Percentiles rank a stretch among this genome's conserved stretches.
Evolutionary conservation across 2,113 vertebrate species (phyloP).

Genomic region (Mus musculus): DNA sequence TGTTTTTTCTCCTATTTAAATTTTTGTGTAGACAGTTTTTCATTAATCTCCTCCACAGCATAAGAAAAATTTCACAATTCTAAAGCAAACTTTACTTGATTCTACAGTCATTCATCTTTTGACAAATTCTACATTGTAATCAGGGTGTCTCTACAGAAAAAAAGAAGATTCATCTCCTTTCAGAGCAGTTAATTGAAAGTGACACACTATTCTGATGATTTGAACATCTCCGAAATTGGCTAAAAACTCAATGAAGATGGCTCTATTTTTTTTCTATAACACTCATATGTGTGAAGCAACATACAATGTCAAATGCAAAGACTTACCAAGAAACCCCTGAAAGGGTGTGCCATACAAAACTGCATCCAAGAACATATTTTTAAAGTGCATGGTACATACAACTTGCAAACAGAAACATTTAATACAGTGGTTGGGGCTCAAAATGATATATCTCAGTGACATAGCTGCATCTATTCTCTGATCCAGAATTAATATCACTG

Average conservation of each 20-base stretch:
- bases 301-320: background rate
- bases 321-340: conserved; percentile 47
- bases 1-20: conserved; percentile 53
- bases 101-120: conserved; percentile 79
- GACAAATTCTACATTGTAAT: conserved; percentile 71
- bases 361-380: background rate
- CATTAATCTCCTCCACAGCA: conserved; percentile 73
- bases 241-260: conserved; percentile 60
- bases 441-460: background rate
- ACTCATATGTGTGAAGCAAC: conserved; percentile 43
- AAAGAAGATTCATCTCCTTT: conserved; percentile 71
- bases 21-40: conserved; percentile 76
- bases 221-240: conserved; percentile 62
- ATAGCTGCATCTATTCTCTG: background rate
- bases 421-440: background rate
- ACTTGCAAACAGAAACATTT: background rate
- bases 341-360: background rate
- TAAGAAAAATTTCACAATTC: conserved; percentile 83
- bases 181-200: conserved; percentile 77
- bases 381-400: conserved; percentile 1
- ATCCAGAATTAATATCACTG: background rate
- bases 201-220: conserved; percentile 55
- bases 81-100: conserved; percentile 81
- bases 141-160: conserved; percentile 73
- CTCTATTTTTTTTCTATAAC: conserved; percentile 9